Evolutionary conservation across 2,888 invertebrate species (phyloP).

Genomic region (Tortricodes alternella): DNA sequence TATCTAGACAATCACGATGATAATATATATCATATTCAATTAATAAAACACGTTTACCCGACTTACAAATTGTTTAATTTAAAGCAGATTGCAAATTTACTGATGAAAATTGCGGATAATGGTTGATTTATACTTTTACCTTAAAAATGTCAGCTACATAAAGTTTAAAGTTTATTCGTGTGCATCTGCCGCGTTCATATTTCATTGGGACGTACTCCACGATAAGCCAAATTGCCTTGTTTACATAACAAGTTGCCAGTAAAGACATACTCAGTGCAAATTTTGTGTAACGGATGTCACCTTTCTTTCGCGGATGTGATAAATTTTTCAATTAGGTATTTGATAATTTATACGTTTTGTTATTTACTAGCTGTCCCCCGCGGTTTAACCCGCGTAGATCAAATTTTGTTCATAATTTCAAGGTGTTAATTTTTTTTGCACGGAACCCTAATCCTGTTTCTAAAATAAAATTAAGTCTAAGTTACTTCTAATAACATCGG

Average conservation of each 20-base stretch:
- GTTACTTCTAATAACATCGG: no score
- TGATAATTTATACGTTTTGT: no score
- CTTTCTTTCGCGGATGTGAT: no score
- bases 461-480: no score
- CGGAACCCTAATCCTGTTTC: no score
- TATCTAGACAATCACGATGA: no score
- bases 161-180: slow-evolving; percentile 17
- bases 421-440: no score
- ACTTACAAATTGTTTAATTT: background rate
- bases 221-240: slow-evolving; percentile 34
- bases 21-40: background rate
- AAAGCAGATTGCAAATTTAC: background rate
- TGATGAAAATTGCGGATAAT: background rate
- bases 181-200: slow-evolving; percentile 23
- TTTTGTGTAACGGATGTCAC: slow-evolving; percentile 14
- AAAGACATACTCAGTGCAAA: slow-evolving; percentile 27
- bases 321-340: no score
- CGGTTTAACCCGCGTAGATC: no score
- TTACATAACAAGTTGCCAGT: slow-evolving; percentile 16
- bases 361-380: no score
- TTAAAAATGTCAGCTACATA: background rate
- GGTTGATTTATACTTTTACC: background rate
- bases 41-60: background rate
- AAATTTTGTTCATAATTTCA: no score
- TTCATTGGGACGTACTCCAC: slow-evolving; percentile 29